Percentiles rank a stretch among this genome's conserved stretches.
Conservation (phyloP, 2,888 invertebrate genomes). For the Tryphoninae sp. region DNA sequence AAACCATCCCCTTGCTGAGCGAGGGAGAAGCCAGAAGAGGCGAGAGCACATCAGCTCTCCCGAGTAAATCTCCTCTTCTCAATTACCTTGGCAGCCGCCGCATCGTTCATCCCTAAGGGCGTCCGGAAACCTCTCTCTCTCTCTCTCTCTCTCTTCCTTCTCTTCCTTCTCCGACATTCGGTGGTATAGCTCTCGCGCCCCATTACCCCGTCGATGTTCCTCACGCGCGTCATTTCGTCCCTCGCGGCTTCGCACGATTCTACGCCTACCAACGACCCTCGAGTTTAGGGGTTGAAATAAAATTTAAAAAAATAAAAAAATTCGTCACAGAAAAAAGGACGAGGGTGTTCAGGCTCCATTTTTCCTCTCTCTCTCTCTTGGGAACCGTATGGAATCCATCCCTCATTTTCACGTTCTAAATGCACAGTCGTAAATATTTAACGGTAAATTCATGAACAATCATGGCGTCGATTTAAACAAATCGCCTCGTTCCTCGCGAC, state of each 20-base stretch:
- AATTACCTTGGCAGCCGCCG: slow-evolving; percentile 75
- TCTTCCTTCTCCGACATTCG: slow-evolving; percentile 60
- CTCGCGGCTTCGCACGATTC: slow-evolving; percentile 49
- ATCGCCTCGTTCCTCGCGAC: too few relatives aligned
- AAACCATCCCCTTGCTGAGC: slow-evolving; percentile 68
- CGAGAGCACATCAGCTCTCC: slow-evolving; percentile 51
- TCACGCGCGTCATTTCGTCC: slow-evolving; percentile 51
- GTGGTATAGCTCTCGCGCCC: slow-evolving; percentile 37
- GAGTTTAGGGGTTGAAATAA: slow-evolving; percentile 34
- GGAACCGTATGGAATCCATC: slow-evolving; percentile 32
- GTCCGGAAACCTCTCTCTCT: slow-evolving; percentile 49
- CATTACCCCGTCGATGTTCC: slow-evolving; percentile 60
- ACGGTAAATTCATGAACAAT: background rate
- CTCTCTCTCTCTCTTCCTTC: slow-evolving; percentile 50
- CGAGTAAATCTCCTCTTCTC: slow-evolving; percentile 81
- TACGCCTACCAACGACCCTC: slow-evolving; percentile 29
- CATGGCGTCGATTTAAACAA: background rate
- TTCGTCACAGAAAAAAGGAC: background rate
- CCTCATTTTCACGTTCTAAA: slow-evolving; percentile 6
- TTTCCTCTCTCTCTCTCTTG: slow-evolving; percentile 22
- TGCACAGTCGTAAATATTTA: background rate
- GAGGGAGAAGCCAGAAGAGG: slow-evolving; percentile 17
- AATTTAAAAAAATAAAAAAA: slow-evolving; percentile 38
- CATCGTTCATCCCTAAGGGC: slow-evolving; percentile 61
- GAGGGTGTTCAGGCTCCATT: slow-evolving; percentile 7